Evolutionary conservation across 2,888 invertebrate genomes (phyloP).

Genomic region (Drosophila kambysellisi): DNA sequence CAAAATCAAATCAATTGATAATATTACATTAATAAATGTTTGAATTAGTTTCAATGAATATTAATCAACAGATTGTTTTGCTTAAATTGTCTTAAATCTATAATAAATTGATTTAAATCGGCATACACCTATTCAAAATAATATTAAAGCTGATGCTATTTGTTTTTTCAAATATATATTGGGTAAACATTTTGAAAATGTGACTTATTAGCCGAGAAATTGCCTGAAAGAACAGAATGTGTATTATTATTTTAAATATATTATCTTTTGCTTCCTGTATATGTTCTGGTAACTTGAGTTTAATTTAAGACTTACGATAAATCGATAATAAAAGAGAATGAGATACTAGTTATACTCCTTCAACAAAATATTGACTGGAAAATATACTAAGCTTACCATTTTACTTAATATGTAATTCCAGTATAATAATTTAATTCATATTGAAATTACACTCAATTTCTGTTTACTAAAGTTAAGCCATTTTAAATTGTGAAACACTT

Average conservation of each 20-base stretch:
- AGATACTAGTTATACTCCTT: background rate
- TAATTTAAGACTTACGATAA: background rate
- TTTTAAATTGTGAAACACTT: conserved; percentile 39
- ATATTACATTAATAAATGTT: background rate
- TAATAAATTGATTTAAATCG: background rate
- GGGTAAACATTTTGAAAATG: background rate
- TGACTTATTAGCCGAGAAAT: background rate
- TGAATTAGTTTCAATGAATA: background rate
- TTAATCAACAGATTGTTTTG: background rate
- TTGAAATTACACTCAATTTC: background rate
- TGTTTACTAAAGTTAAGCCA: conserved; percentile 23
- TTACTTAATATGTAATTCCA: background rate
- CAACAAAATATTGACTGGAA: background rate
- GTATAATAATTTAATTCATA: background rate
- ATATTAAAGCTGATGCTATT: background rate
- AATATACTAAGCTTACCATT: accelerated
- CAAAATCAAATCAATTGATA: background rate
- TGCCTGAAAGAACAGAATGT: background rate
- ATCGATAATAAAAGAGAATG: background rate
- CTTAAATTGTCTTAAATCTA: background rate
- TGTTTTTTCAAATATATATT: background rate
- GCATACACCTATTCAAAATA: background rate
- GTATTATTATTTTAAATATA: background rate
- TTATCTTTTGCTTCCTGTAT: background rate
- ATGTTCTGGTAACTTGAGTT: background rate